Percentiles rank a stretch among this genome's conserved stretches.
Evolutionary conservation across 2,113 vertebrate species (phyloP).

Genomic region (Planiliza haematocheilus): DNA sequence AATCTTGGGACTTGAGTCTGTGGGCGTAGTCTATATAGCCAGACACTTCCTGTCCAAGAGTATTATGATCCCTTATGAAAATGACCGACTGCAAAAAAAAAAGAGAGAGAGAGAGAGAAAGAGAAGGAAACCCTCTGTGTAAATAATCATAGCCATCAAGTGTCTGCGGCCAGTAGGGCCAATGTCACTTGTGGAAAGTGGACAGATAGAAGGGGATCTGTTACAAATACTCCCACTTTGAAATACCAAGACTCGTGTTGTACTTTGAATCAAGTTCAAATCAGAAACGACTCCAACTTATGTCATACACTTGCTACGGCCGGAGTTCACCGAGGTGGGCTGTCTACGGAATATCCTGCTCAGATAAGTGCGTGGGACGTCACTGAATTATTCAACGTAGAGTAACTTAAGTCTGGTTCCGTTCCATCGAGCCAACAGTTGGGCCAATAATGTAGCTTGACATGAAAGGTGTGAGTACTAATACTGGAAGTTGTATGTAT

Average conservation of each 20-base stretch:
- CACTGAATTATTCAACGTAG: slow-evolving; percentile 40
- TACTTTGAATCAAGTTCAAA: slow-evolving; percentile 28
- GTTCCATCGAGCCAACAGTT: slow-evolving; percentile 65
- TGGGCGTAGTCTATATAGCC: slow-evolving; percentile 91
- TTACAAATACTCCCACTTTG: slow-evolving; percentile 61
- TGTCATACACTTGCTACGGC: slow-evolving; percentile 17
- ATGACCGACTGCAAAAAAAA: slow-evolving; percentile 87
- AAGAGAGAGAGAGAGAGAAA: slow-evolving; percentile 12
- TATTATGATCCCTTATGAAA: slow-evolving; percentile 90
- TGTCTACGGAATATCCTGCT: slow-evolving; percentile 60
- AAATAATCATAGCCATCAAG: slow-evolving; percentile 72
- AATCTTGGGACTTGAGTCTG: slow-evolving; percentile 88
- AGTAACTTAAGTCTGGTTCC: slow-evolving; percentile 60
- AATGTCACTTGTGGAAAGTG: slow-evolving; percentile 53
- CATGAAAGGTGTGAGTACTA: slow-evolving; percentile 16
- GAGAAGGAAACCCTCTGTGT: slow-evolving; percentile 71
- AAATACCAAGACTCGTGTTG: slow-evolving; percentile 44
- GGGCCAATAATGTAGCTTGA: not conserved
- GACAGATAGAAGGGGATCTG: slow-evolving; percentile 48
- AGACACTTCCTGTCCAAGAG: slow-evolving; percentile 88
- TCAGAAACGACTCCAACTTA: slow-evolving; percentile 30
- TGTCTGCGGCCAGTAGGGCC: slow-evolving; percentile 41
- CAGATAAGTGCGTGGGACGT: slow-evolving; percentile 61
- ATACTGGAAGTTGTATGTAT: slow-evolving; percentile 8
- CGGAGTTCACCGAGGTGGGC: slow-evolving; percentile 11